phyloP scores from a whole-genome alignment of 2,113 vertebrate species.

The Cricetomys ansorgei region DNA sequence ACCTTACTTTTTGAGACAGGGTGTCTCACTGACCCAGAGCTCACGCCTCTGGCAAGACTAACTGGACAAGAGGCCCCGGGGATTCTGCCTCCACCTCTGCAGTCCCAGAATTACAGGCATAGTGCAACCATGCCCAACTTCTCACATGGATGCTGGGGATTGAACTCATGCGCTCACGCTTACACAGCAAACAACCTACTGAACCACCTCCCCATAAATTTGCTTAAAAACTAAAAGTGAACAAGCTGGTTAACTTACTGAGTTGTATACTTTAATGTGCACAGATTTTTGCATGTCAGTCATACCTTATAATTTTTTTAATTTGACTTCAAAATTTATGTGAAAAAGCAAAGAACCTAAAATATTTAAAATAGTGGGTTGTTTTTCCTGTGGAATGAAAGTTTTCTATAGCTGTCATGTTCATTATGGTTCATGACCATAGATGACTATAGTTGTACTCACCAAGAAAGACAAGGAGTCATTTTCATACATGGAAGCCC shows the following conservation, averaged over 20 bases:
- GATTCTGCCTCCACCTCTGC: not conserved
- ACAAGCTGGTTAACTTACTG: not conserved
- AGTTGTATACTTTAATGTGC: not conserved
- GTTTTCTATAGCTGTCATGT: not conserved
- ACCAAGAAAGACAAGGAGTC: too few relatives aligned
- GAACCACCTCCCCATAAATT: not conserved
- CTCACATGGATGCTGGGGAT: not conserved
- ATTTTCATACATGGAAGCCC: too few relatives aligned
- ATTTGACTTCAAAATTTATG: constrained; percentile 31
- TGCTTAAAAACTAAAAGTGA: not conserved
- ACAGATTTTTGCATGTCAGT: not conserved
- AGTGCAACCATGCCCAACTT: not conserved
- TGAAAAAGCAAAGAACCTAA: not conserved
- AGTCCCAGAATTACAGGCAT: not conserved
- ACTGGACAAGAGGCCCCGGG: not conserved
- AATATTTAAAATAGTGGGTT: not conserved
- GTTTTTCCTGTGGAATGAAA: not conserved
- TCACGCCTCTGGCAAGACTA: not conserved
- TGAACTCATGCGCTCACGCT: not conserved
- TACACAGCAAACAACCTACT: not conserved
- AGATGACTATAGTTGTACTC: too few relatives aligned
- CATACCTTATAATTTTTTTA: not conserved
- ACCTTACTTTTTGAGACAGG: not conserved
- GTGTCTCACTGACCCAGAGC: not conserved
- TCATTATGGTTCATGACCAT: not conserved